Conservation (phyloP, 23 tunicate genomes). For the Ciona savignyi region DNA sequence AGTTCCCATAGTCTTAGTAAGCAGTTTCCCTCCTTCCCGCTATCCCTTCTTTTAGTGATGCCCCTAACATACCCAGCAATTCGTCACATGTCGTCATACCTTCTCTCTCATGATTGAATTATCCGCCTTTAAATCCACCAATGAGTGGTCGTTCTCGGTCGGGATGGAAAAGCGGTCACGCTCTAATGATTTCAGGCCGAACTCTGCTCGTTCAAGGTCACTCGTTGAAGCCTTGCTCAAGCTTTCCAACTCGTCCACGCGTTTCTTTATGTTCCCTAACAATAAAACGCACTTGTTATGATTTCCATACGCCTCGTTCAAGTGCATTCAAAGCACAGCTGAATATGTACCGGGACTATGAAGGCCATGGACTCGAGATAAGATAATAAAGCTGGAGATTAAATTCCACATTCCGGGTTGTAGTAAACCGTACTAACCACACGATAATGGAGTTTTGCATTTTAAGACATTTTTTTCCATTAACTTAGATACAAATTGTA, state of each 20-base stretch:
- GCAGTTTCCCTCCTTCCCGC: no score
- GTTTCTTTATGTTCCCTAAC: constrained; percentile 6
- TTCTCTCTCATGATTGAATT: constrained; percentile 74
- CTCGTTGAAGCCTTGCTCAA: constrained; percentile 37
- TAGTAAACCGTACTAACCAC: no score
- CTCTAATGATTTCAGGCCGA: constrained; percentile 40
- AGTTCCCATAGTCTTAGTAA: no score
- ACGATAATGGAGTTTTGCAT: no score
- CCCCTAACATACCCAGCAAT: no score
- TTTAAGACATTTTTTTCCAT: no score
- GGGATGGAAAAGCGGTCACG: constrained; percentile 45
- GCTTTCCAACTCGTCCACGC: constrained; percentile 33
- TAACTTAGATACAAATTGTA: no score
- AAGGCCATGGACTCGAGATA: no score
- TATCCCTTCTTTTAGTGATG: no score
- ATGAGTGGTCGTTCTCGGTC: constrained; percentile 31
- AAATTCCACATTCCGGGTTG: no score
- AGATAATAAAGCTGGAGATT: no score
- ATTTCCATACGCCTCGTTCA: not conserved
- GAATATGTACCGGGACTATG: not conserved
- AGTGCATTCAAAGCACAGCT: not conserved
- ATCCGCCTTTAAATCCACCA: constrained; percentile 52
- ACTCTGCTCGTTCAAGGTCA: constrained; percentile 52
- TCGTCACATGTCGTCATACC: no score
- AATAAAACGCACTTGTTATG: not conserved